Conservation (phyloP, 2,888 invertebrate genomes). For the Synergus umbraculus region DNA sequence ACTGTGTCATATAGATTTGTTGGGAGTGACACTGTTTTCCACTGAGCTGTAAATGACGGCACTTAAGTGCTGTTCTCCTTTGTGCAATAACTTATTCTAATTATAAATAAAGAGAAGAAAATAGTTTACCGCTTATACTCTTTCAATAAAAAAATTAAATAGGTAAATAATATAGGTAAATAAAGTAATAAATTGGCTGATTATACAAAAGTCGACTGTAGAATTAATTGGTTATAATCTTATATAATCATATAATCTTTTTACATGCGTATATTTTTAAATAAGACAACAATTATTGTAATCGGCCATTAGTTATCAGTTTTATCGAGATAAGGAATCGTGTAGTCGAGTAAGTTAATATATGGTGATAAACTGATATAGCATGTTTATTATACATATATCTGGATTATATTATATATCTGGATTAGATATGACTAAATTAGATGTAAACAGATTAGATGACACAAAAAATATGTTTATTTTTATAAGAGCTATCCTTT, state of each 20-base stretch:
- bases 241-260: neutral
- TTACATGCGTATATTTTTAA: neutral
- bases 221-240: neutral
- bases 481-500: neutral
- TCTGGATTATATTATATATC: neutral
- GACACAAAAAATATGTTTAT: neutral
- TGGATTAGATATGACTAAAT: neutral
- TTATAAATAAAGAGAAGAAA: slow-evolving; percentile 19
- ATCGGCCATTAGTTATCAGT: slow-evolving; percentile 7
- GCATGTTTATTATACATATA: neutral
- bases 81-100: slow-evolving; percentile 11
- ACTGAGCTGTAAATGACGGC: slow-evolving; percentile 12
- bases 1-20: slow-evolving; percentile 2
- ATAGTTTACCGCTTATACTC: neutral
- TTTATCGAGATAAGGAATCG: slow-evolving; percentile 20
- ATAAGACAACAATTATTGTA: neutral
- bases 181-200: neutral
- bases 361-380: neutral
- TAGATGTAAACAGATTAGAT: neutral
- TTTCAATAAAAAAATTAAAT: neutral
- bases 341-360: neutral
- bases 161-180: neutral
- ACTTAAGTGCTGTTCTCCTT: slow-evolving; percentile 22
- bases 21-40: slow-evolving; percentile 32
- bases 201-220: no score